phyloP scores from a whole-genome alignment of 2,797 vertebrate species.

The Cryptoblepharus egeriae region DNA sequence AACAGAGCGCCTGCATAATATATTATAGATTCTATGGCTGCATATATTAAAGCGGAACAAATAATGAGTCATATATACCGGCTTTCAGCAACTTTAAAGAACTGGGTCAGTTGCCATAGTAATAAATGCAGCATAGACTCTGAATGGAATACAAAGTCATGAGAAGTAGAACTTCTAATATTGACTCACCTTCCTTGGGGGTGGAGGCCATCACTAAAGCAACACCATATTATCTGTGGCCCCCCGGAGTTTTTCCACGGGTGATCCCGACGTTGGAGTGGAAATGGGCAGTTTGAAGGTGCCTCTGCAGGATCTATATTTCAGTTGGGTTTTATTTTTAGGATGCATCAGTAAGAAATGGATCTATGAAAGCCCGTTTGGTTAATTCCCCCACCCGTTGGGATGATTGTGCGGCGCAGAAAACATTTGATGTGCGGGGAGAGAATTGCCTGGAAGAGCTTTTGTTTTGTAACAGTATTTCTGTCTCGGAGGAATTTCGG shows the following conservation, averaged over 20 bases:
- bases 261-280: conserved; percentile 7
- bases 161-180: not conserved
- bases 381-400: conserved; percentile 41
- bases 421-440: conserved; percentile 42
- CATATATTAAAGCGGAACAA: conserved; percentile 10
- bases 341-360: conserved; percentile 53
- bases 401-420: conserved; percentile 45
- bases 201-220: not conserved
- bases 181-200: not conserved
- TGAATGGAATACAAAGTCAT: conserved; percentile 5
- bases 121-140: not conserved
- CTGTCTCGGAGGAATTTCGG: conserved; percentile 52
- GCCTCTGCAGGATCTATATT: conserved; percentile 41
- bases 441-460: conserved; percentile 62
- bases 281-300: conserved; percentile 29
- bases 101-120: conserved; percentile 14
- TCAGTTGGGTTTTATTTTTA: conserved; percentile 58
- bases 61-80: not conserved
- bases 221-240: not conserved
- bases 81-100: not conserved
- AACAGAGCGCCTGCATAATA: not conserved
- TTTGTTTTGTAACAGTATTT: conserved; percentile 62
- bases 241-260: conserved; percentile 6
- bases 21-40: conserved; percentile 23
- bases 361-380: conserved; percentile 49